Percentiles rank a stretch among this genome's conserved stretches.
phyloP scores from a whole-genome alignment of 2,888 invertebrate species.

The Sturmia bella region DNA sequence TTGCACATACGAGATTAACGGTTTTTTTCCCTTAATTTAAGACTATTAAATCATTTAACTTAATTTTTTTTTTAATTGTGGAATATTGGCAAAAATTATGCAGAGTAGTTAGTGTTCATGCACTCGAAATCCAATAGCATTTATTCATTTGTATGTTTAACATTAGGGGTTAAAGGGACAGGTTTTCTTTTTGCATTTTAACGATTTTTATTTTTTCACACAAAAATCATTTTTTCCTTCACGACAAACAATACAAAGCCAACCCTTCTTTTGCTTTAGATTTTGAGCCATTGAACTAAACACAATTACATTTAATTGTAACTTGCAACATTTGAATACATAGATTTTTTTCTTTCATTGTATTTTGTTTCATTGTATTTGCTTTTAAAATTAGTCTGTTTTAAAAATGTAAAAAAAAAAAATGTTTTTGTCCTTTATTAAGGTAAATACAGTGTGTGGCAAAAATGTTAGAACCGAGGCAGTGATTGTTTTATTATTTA shows the following conservation, averaged over 20 bases:
- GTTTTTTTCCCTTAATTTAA: no score
- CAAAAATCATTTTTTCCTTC: slow-evolving; percentile 23
- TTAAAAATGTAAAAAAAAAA: slow-evolving; percentile 9
- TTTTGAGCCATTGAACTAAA: slow-evolving; percentile 33
- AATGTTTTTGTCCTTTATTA: not conserved
- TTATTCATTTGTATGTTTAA: slow-evolving; percentile 1
- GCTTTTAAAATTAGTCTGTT: slow-evolving; percentile 43
- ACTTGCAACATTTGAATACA: slow-evolving; percentile 57
- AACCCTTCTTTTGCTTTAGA: slow-evolving; percentile 15
- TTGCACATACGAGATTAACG: no score
- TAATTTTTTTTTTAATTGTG: slow-evolving; percentile 21
- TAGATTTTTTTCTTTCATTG: slow-evolving; percentile 28
- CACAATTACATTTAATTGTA: slow-evolving; percentile 54
- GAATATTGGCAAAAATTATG: slow-evolving; percentile 22
- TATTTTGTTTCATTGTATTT: slow-evolving; percentile 33
- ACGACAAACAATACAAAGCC: slow-evolving; percentile 38
- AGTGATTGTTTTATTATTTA: no score
- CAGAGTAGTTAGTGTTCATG: not conserved
- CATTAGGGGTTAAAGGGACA: slow-evolving; percentile 56
- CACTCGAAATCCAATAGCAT: slow-evolving; percentile 13
- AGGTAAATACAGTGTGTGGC: slow-evolving; percentile 6
- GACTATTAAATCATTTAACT: not conserved
- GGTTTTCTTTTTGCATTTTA: slow-evolving; percentile 31
- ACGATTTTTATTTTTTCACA: slow-evolving; percentile 40
- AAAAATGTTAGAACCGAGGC: no score